Conservation (phyloP, 1,140 invertebrate species). For the Cydia amplana region DNA sequence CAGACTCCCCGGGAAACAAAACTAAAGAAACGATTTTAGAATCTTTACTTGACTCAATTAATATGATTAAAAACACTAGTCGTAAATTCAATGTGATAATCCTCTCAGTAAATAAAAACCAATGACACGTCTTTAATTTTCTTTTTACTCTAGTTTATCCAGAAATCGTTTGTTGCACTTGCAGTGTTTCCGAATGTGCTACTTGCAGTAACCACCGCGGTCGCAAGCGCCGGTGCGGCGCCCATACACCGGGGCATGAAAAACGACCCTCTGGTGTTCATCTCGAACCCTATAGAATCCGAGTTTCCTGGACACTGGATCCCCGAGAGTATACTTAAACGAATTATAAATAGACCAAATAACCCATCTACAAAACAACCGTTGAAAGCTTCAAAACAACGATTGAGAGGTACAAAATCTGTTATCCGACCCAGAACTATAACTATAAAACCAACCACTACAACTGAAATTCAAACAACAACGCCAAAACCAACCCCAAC, state of each 20-base stretch:
- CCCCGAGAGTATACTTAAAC: conserved; percentile 53
- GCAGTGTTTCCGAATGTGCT: conserved; percentile 11
- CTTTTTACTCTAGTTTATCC: too few relatives aligned
- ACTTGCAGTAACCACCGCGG: not conserved
- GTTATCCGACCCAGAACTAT: conserved; percentile 18
- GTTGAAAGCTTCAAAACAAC: conserved; percentile 23
- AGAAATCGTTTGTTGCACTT: conserved; percentile 1
- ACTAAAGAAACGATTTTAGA: too few relatives aligned
- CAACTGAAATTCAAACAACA: conserved; percentile 18
- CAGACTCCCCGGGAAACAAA: too few relatives aligned
- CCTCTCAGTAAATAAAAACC: too few relatives aligned
- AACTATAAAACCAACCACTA: conserved; percentile 34
- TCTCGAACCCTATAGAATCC: conserved; percentile 55
- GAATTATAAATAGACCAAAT: conserved; percentile 42
- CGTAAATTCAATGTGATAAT: too few relatives aligned
- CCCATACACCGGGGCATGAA: not conserved
- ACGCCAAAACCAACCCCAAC: conserved; percentile 36
- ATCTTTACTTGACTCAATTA: not conserved
- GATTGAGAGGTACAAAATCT: not conserved
- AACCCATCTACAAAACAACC: conserved; percentile 29
- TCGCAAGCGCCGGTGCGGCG: not conserved
- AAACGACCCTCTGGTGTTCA: conserved; percentile 47
- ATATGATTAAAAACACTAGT: not conserved
- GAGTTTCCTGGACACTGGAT: conserved; percentile 59
- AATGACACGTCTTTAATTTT: too few relatives aligned